phyloP scores from a whole-genome alignment of 2,797 vertebrate species.

The Zalophus californianus region DNA sequence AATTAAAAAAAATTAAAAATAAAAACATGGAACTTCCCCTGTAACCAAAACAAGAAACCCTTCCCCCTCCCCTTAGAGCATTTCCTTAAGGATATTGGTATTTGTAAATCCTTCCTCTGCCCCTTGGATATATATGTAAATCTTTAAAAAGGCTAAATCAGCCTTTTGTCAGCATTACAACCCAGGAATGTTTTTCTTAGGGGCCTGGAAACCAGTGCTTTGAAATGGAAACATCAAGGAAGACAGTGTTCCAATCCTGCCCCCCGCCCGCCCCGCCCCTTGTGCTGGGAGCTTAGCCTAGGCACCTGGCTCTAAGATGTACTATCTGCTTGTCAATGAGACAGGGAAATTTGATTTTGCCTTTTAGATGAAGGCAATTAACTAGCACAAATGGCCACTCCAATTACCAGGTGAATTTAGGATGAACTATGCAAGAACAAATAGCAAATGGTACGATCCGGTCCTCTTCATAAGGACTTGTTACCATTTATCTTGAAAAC shows the following conservation, averaged over 20 bases:
- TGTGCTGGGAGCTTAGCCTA: too few species aligned
- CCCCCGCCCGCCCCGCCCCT: too few species aligned
- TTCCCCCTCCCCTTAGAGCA: neutral
- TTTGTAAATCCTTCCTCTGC: neutral
- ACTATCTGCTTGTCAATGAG: neutral
- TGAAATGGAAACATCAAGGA: neutral
- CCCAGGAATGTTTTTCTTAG: neutral
- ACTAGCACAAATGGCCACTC: neutral
- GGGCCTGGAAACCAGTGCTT: neutral
- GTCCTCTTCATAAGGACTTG: neutral
- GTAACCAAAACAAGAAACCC: neutral
- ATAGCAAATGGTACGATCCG: neutral
- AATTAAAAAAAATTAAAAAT: neutral
- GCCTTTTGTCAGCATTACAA: neutral
- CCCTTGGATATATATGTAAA: neutral
- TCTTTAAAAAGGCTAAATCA: neutral
- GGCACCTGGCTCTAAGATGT: neutral
- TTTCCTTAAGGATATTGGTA: conserved; percentile 6
- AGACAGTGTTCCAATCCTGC: neutral
- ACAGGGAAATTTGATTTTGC: neutral
- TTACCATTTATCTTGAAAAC: neutral
- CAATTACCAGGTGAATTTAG: neutral
- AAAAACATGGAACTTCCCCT: neutral
- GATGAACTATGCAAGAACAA: neutral
- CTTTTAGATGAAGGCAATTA: neutral